A percentile compares a stretch with the other conserved stretches of the same genome.
Evolutionary conservation across 2,888 invertebrate genomes (phyloP).

Genomic region (Tortricodes alternella): DNA sequence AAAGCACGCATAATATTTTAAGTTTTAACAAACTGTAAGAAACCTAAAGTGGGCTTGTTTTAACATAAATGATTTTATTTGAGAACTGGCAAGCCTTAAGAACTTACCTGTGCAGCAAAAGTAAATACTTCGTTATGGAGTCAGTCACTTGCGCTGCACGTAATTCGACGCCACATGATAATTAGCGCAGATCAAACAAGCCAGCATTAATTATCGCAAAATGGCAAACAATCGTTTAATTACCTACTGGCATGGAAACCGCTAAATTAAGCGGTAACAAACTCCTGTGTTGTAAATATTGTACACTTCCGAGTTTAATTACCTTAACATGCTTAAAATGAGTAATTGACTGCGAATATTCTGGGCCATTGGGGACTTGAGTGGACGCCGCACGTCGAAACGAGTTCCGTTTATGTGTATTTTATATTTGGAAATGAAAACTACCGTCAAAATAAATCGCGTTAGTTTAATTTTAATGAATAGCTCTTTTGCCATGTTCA

Average conservation of each 20-base stretch:
- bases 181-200: conserved; percentile 78
- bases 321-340: conserved; percentile 30
- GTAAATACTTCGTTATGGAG: conserved; percentile 4
- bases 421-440: not conserved
- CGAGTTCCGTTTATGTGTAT: not conserved
- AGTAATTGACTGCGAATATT: conserved; percentile 27
- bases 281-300: conserved; percentile 59
- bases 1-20: too few species aligned
- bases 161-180: conserved; percentile 70
- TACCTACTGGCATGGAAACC: conserved; percentile 72
- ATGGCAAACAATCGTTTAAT: conserved; percentile 80
- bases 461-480: too few species aligned
- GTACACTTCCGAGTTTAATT: conserved; percentile 39
- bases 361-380: conserved; percentile 24
- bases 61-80: too few species aligned
- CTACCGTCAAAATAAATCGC: too few species aligned
- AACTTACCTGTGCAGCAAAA: not conserved
- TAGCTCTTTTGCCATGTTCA: too few species aligned
- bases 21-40: too few species aligned
- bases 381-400: not conserved
- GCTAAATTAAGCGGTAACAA: conserved; percentile 67
- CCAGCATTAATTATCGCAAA: conserved; percentile 76
- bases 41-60: too few species aligned
- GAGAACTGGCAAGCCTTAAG: too few species aligned
- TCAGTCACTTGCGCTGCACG: conserved; percentile 17